Evolutionary conservation across 1,140 invertebrate genomes (phyloP).

Genomic region (Daktulosphaira vitifoliae): DNA sequence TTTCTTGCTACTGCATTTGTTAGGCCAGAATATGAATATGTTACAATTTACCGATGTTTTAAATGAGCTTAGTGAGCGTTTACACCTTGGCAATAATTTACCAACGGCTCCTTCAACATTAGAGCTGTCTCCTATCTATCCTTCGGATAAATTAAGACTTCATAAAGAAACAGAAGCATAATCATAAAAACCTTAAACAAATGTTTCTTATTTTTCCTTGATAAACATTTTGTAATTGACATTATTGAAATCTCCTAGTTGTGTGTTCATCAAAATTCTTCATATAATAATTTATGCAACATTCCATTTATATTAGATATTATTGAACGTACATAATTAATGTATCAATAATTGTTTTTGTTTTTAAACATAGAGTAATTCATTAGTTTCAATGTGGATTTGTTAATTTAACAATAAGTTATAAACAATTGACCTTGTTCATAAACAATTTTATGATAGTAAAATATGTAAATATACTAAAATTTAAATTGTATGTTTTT

Average conservation of each 20-base stretch:
- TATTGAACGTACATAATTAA: conserved; percentile 10
- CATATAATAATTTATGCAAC: background rate
- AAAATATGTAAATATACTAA: no score
- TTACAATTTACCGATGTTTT: conserved; percentile 68
- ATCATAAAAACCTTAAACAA: conserved; percentile 38
- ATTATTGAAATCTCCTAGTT: conserved; percentile 11
- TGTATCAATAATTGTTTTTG: no score
- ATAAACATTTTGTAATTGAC: conserved; percentile 1
- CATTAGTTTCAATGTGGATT: no score
- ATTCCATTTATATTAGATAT: conserved; percentile 5
- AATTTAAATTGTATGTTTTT: no score
- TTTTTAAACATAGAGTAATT: no score
- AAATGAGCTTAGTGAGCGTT: conserved; percentile 52
- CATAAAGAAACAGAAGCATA: conserved; percentile 74
- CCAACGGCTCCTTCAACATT: conserved; percentile 74
- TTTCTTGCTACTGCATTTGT: conserved; percentile 68
- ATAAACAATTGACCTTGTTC: no score
- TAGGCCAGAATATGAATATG: conserved; percentile 77
- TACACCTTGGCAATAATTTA: conserved; percentile 59
- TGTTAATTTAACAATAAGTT: no score
- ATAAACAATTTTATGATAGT: no score
- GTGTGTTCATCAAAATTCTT: conserved; percentile 13
- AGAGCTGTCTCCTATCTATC: conserved; percentile 75
- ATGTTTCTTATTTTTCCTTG: background rate
- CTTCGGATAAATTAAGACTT: conserved; percentile 55